Percentiles rank a stretch among this genome's conserved stretches.
Evolutionary conservation across 2,797 vertebrate species (phyloP).

Genomic region (Lerista edwardsae): DNA sequence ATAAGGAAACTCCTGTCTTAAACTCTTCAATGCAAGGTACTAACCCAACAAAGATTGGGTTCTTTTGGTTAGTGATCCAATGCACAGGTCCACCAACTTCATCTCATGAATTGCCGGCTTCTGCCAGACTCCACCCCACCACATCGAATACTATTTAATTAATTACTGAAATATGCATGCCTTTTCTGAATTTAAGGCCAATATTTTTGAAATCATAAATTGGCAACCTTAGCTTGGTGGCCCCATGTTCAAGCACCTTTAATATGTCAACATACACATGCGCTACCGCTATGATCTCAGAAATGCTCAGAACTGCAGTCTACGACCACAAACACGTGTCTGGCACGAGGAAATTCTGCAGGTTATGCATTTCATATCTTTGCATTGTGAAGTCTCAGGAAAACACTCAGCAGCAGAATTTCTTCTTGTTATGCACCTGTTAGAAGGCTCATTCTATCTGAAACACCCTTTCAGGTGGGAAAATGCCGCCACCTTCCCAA

Average conservation of each 20-base stretch:
- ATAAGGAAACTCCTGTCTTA: neutral
- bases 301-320: neutral
- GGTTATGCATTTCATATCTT: neutral
- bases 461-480: too few relatives aligned
- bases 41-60: neutral
- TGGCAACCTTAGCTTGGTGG: neutral
- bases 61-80: neutral
- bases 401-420: neutral
- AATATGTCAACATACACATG: neutral
- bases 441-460: neutral
- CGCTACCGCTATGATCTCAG: neutral
- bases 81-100: neutral
- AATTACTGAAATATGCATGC: neutral
- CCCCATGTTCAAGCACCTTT: neutral
- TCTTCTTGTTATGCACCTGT: neutral
- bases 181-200: neutral
- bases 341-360: too few relatives aligned
- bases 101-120: neutral
- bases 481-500: too few relatives aligned
- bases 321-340: neutral
- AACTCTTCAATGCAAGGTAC: neutral
- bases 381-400: neutral
- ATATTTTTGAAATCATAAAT: neutral
- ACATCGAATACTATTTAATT: neutral
- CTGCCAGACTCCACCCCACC: neutral